These are phyloP conservation scores for Callochromis pleurospilus DNA, from an alignment of 2,113 vertebrate genomes.

Conservation along the genomic window DNA sequence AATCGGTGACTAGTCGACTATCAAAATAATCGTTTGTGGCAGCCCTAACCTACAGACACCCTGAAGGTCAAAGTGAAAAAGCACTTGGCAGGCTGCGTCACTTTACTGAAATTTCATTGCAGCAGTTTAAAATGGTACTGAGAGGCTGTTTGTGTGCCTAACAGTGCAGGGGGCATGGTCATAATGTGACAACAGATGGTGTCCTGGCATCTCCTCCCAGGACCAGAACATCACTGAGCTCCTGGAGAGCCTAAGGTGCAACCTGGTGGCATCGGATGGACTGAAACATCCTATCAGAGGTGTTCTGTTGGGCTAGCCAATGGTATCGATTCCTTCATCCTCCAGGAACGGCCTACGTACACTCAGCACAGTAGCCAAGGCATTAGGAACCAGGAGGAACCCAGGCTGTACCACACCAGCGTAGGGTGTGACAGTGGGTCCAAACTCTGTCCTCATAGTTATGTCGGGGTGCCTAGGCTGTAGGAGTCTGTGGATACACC, in stretches of 20 bases:
- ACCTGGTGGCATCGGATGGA: background rate
- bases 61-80: background rate
- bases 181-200: background rate
- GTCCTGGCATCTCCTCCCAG: background rate
- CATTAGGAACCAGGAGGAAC: background rate
- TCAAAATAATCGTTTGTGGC: no score
- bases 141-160: background rate
- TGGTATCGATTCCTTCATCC: background rate
- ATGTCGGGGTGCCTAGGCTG: background rate
- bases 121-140: background rate
- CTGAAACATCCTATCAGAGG: background rate
- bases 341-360: rapidly evolving
- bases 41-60: rapidly evolving
- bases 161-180: background rate
- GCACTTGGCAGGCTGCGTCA: background rate
- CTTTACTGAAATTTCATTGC: rapidly evolving
- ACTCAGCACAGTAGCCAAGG: background rate
- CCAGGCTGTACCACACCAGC: background rate
- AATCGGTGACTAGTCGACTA: no score
- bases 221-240: background rate
- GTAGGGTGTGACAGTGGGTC: background rate
- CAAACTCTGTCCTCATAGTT: background rate
- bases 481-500: background rate
- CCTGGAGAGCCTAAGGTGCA: background rate
- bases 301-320: rapidly evolving